Base-by-base conservation (phyloP, 2,797 vertebrate species). In the Picus viridis region DNA sequence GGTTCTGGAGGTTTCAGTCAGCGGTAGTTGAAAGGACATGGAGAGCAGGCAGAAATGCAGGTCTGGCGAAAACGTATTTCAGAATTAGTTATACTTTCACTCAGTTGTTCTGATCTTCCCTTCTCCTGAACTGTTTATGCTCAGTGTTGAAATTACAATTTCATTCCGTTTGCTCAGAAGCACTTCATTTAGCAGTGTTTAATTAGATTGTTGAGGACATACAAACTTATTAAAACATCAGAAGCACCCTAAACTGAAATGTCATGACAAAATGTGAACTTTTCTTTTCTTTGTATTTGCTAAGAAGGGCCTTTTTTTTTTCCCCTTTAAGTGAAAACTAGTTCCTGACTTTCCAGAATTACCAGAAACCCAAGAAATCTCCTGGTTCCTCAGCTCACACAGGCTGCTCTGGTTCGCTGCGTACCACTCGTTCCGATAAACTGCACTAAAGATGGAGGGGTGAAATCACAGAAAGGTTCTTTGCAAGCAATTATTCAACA, bases 61-160 rank as follows among this genome's bases (percentile, higher is more conserved):
- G 4, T 84, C 79, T 34, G 34, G 57, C 45, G 10, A 70, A 88
- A 82, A 76, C 6, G 20, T 27, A n/a, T 75, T 86, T 93, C 12
- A 6, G 29, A 39, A 5, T 63, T 72, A 75, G 83, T 76, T 89
- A 58, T 51, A 29, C 85, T 72, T 90, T 85, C 54, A 27, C 72
- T 77, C 53, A 51, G 43, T 70, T 64, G 20, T 56, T 93, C 93
- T 62, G 54, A 94, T 68, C 83, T 73, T 83, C 61, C 49, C 72
- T 93, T 90, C 82, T 61, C 65, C 67, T 17, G 13, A 86, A 84
- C 62, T 80, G 51, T 62, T 93, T 91, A 36, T 86, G 80, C 67
- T 88, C 54, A 95, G 92, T 80, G 92, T 88, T 90, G 90, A 90
- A 91, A 93, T 93, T 95, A 93, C 89, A 80, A 80, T 81, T 80